Evolutionary conservation across 2,888 invertebrate species (phyloP), one percentile per base, ranked within the genome.

Genomic region (Heliconius aoede): DNA sequence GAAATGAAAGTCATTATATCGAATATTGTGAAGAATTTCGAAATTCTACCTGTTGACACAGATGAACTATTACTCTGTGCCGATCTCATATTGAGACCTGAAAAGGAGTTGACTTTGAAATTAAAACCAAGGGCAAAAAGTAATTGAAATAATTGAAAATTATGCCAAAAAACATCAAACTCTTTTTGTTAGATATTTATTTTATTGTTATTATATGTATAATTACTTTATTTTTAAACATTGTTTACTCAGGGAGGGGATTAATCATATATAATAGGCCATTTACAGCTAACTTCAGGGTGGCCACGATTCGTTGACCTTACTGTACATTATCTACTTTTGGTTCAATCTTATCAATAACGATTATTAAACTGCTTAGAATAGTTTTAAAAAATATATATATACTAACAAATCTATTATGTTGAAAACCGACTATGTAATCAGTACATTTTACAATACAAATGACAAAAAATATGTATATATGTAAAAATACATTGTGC

Each of bases 1-100:
- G 95, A 95, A 84, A 87, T 96, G 82, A 96, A 96, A 85, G 88
- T 92, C 0, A 86, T 90, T 0, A 76, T 95, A 3, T 94, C 95
- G 0, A 94, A 94, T 82, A 82, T 95, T 8, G 83, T 95, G 21
- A 91, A 94, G 73, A 87, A 90, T 62, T 95, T 95, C 80, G 87
- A 91, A 80, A 28, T 89, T 4, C 65, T 86, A 3, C 86, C 87
- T 0, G 84, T 84, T 18, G 85, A 89, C 24, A 11, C 28, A 4
- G 89, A 90, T 46, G 88, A 91, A 81, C 91, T 94, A 0, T 81
- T 88, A 62, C 77, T 95, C 18, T 88, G 90, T 3, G 85, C 91
- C 0, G 94, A 95, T 46, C 84, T 94, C 3, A 91, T 95, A 1
- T 83, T 95, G 1, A 90, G 93, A 81, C 92, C 95, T 0, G 78